A percentile compares a stretch with the other conserved stretches of the same genome.
These are phyloP conservation scores for Sakesphorus luctuosus DNA, from an alignment of 2,113 vertebrate species.

Conservation along the genomic window DNA sequence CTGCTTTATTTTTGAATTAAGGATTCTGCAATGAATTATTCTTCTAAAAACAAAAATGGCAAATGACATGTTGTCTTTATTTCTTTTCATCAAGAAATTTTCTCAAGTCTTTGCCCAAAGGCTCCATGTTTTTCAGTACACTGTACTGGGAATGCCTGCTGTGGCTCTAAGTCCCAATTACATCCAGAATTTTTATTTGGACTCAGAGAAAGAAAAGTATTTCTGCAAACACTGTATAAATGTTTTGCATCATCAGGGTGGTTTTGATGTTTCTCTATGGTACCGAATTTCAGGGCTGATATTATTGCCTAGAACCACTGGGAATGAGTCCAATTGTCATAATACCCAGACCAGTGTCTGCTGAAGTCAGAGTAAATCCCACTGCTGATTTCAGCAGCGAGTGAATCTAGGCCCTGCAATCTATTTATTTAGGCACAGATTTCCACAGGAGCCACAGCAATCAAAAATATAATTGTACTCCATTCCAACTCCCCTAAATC, in stretches of 20 bases:
- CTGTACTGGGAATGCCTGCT: background rate
- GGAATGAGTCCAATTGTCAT: background rate
- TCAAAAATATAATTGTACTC: background rate
- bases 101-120: background rate
- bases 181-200: background rate
- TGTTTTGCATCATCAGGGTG: background rate
- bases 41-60: background rate
- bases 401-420: background rate
- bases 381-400: background rate
- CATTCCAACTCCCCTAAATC: background rate
- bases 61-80: background rate
- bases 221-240: background rate
- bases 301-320: background rate
- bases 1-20: background rate
- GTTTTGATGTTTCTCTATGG: background rate
- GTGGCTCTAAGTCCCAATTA: background rate
- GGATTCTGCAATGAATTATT: background rate
- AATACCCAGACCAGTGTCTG: background rate
- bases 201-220: background rate
- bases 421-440: background rate
- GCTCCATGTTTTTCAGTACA: background rate
- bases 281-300: background rate
- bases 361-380: background rate
- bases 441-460: background rate
- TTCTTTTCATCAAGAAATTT: background rate